These are phyloP conservation scores for Sebastes minor DNA, from an alignment of 2,797 vertebrate genomes.

Conservation along the genomic window DNA sequence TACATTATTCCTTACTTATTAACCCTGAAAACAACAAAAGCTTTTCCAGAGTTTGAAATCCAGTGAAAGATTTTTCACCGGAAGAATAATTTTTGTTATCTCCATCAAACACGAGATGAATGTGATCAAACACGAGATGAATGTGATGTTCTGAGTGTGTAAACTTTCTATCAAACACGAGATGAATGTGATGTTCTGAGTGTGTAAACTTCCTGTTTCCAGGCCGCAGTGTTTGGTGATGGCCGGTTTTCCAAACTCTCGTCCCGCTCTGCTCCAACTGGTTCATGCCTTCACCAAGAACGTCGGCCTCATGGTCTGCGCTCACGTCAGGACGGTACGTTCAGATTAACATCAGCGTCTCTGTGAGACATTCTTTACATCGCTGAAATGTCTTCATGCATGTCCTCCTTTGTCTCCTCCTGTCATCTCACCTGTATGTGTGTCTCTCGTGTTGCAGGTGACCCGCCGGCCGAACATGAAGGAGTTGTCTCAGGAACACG, in stretches of 20 bases:
- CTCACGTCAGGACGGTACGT: slow-evolving; percentile 90
- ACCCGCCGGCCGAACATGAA: slow-evolving; percentile 91
- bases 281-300: slow-evolving; percentile 96
- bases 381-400: background rate
- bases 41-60: background rate
- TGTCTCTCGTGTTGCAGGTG: slow-evolving; percentile 74
- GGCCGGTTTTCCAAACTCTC: slow-evolving; percentile 91
- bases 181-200: background rate
- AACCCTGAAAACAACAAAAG: background rate
- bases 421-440: background rate
- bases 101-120: no score
- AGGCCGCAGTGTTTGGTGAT: slow-evolving; percentile 96
- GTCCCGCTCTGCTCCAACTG: slow-evolving; percentile 92
- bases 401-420: background rate
- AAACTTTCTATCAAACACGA: background rate
- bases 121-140: no score
- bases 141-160: no score
- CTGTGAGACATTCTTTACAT: background rate
- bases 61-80: no score
- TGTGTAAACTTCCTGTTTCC: slow-evolving; percentile 5
- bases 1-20: no score
- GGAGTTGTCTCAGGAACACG: slow-evolving; percentile 88
- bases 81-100: background rate
- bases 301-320: slow-evolving; percentile 94
- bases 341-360: background rate